Evolutionary conservation across 2,113 vertebrate genomes (phyloP), one percentile per base, ranked within the genome.

Genomic region (Puma concolor): DNA sequence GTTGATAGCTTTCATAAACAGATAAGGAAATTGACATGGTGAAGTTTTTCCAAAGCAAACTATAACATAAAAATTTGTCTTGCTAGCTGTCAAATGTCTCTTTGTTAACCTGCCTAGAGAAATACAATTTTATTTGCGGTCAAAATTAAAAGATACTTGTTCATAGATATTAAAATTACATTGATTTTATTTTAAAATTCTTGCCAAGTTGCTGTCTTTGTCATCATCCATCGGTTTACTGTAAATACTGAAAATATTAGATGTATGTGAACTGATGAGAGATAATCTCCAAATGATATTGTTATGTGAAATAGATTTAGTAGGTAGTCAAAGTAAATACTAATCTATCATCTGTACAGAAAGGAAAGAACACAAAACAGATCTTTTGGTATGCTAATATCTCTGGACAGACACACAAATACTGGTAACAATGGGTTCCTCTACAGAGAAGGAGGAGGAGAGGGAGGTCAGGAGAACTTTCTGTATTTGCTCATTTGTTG

Each of bases 51-150:
- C 31, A 94, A 95, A 96, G 19, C 38, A 95, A 91, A 79, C 8
- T 86, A 15, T n/a, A 81, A 33, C 33, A 80, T 77, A n/a, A 84
- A 87, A 91, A 4, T 94, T 97, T 63, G 29, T 87, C 52, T 91
- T 97, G 80, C 60, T 85, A 64, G 44, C 16, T 86, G 16, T 27
- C 72, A 77, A 72, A 63, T 69, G 27, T 74, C 17, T 94, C 33
- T 88, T 82, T 77, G 33, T 13, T 94, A 86, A 91, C 4, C 27
- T 95, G 25, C 21, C 71, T 80, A 96, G 36, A 94, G 31, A 90
- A 96, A 79, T 1, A 13, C 76, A 91, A 88, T 91, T 97, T 96
- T 72, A 95, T 88, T 88, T 95, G 31, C 27, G 79, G 63, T 98
- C 36, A 54, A 89, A 94, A 89, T 83, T 81, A 82, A 94, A 87